Conservation (phyloP, 2,113 vertebrate species). For the Myodes glareolus region DNA sequence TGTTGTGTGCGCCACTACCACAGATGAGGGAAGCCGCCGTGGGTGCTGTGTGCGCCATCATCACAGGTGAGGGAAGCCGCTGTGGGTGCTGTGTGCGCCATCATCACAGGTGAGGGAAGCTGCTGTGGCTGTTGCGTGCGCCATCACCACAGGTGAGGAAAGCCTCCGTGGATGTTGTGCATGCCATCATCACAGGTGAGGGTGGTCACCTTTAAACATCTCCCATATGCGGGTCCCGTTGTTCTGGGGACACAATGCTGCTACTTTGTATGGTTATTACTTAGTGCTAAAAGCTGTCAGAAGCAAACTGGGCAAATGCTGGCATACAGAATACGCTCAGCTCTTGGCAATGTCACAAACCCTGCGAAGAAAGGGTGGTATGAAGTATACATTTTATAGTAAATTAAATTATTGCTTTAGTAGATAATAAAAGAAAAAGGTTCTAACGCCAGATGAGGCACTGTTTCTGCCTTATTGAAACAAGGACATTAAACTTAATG, state of each 20-base stretch:
- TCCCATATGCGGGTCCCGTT: background rate
- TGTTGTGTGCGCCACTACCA: background rate
- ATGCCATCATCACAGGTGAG: background rate
- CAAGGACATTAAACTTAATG: slow-evolving; percentile 70
- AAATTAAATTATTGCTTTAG: slow-evolving; percentile 54
- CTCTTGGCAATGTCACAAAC: background rate
- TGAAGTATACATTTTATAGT: slow-evolving; percentile 49
- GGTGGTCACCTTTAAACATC: background rate
- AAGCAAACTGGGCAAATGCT: background rate
- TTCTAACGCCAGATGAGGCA: slow-evolving; percentile 46
- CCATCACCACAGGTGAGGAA: background rate
- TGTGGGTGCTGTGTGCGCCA: background rate
- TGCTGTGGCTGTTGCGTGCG: background rate
- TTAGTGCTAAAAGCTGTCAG: background rate
- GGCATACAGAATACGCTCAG: background rate
- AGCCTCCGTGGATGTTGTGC: background rate
- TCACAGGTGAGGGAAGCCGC: background rate
- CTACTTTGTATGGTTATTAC: background rate
- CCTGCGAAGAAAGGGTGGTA: background rate
- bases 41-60: background rate
- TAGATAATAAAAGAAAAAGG: slow-evolving; percentile 51
- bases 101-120: background rate
- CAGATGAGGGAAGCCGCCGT: background rate
- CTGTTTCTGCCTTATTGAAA: slow-evolving; percentile 58
- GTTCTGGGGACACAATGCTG: background rate